Percentiles rank a stretch among this genome's conserved stretches.
Conservation (phyloP, 1,140 invertebrate species). For the Nasonia longicornis region DNA sequence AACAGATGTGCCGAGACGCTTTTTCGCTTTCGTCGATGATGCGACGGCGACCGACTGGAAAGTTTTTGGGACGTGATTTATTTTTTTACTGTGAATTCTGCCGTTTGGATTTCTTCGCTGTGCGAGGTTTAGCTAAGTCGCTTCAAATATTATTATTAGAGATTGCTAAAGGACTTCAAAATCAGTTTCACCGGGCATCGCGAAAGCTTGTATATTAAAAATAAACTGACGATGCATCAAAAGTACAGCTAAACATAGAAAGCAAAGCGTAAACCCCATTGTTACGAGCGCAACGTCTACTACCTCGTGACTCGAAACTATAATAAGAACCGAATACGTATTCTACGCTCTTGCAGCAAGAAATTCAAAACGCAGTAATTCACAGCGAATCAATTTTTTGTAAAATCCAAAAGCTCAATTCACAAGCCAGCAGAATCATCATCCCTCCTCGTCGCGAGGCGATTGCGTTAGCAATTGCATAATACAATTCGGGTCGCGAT, state of each 20-base stretch:
- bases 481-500: background rate
- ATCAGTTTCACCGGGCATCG: background rate
- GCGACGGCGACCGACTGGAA: background rate
- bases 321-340: background rate
- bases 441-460: background rate
- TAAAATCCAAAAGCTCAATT: background rate
- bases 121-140: too few species aligned
- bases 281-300: background rate
- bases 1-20: background rate
- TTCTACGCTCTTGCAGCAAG: too few species aligned
- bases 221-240: background rate
- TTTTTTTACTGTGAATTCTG: too few species aligned
- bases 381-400: too few species aligned
- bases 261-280: background rate
- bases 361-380: too few species aligned
- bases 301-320: background rate
- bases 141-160: too few species aligned
- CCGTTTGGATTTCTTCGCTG: too few species aligned
- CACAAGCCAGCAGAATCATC: background rate
- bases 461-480: background rate
- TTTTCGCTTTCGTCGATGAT: background rate
- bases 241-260: constrained; percentile 1
- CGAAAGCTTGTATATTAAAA: too few species aligned
- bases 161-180: background rate
- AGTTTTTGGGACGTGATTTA: too few species aligned